A percentile compares a stretch with the other conserved stretches of the same genome.
Evolutionary conservation across 1,140 invertebrate species (phyloP).

Genomic region (Arion vulgaris): DNA sequence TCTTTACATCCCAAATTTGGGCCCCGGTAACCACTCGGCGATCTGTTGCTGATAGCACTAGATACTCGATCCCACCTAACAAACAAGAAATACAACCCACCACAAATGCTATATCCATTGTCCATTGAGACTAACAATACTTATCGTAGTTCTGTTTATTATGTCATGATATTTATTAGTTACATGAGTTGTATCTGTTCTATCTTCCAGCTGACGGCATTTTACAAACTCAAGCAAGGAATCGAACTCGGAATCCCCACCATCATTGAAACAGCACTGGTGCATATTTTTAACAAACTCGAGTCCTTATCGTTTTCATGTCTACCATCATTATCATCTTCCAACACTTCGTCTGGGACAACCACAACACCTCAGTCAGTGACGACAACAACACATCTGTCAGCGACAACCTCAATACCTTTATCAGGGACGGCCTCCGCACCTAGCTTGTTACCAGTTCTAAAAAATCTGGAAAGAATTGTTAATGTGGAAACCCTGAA

Average conservation of each 20-base stretch:
- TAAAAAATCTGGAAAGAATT: slow-evolving; percentile 37
- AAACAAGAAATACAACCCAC: too few species aligned
- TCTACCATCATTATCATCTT: background rate
- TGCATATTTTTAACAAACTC: slow-evolving; percentile 24
- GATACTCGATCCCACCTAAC: too few species aligned
- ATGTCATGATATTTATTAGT: too few species aligned
- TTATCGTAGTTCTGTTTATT: too few species aligned
- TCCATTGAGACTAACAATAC: too few species aligned
- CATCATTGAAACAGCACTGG: background rate
- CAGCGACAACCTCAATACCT: background rate
- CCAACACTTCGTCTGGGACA: background rate
- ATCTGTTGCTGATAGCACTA: too few species aligned
- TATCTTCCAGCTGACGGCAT: slow-evolving; percentile 5
- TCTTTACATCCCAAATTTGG: too few species aligned
- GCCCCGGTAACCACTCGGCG: too few species aligned
- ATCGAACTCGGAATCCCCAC: slow-evolving; percentile 19
- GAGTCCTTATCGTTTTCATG: background rate
- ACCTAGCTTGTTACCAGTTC: background rate
- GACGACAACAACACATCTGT: too few species aligned
- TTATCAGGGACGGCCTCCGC: background rate
- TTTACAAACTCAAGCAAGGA: slow-evolving; percentile 32
- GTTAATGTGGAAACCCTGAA: slow-evolving; percentile 16
- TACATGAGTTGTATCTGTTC: too few species aligned
- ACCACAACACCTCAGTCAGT: background rate
- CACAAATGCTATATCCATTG: too few species aligned